Conservation (phyloP, 1,140 invertebrate genomes). For the Teleopsis dalmanni region DNA sequence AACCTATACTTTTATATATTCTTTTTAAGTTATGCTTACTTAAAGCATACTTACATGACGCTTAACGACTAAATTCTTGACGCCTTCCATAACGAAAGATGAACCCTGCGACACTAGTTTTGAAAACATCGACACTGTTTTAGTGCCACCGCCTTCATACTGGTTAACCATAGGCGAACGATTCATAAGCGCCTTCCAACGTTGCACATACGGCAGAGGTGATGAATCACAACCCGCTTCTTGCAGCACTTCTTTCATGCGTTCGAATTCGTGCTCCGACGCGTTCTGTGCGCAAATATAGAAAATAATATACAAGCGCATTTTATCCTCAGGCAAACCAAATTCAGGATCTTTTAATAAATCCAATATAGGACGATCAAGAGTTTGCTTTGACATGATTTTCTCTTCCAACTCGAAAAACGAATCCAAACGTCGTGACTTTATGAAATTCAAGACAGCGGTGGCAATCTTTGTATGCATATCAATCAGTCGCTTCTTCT, state of each 20-base stretch:
- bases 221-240: constrained; percentile 79
- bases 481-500: constrained; percentile 95
- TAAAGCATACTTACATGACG: constrained; percentile 69
- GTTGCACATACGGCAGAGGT: constrained; percentile 75
- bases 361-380: constrained; percentile 71
- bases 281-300: constrained; percentile 78
- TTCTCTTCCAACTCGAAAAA: constrained; percentile 98
- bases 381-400: constrained; percentile 77
- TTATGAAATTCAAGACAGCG: constrained; percentile 85
- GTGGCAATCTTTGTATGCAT: constrained; percentile 98
- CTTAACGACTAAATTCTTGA: constrained; percentile 98
- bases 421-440: constrained; percentile 83
- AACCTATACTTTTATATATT: no score
- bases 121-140: constrained; percentile 96
- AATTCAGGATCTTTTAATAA: constrained; percentile 77
- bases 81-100: constrained; percentile 98
- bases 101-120: constrained; percentile 95
- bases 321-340: constrained; percentile 85
- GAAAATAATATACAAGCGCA: constrained; percentile 91
- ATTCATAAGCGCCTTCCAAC: constrained; percentile 62
- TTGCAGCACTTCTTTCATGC: constrained; percentile 69
- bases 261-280: constrained; percentile 73
- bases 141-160: constrained; percentile 89
- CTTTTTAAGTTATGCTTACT: neutral
- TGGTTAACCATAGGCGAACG: constrained; percentile 28